phyloP scores from a whole-genome alignment of 2,888 invertebrate genomes.

The Hartigia nigra region DNA sequence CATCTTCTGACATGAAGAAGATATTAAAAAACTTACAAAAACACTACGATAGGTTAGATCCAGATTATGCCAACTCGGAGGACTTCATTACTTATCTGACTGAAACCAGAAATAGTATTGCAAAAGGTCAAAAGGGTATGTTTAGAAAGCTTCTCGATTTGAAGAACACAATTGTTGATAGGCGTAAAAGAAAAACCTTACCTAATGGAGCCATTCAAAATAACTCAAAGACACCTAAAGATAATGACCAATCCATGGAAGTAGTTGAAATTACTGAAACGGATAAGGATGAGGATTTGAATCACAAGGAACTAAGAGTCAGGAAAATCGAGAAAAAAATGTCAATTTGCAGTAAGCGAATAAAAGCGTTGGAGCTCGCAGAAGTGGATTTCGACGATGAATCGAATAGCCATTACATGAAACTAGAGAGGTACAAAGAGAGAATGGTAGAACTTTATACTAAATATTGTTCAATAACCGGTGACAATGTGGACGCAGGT shows the following conservation, averaged over 20 bases:
- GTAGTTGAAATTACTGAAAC: no score
- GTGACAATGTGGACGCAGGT: constrained; percentile 45
- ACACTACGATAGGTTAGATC: constrained; percentile 44
- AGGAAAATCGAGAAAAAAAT: constrained; percentile 50
- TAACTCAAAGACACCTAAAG: no score
- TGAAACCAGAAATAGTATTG: constrained; percentile 37
- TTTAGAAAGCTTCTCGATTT: constrained; percentile 44
- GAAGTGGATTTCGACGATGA: constrained; percentile 83
- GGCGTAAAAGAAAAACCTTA: no score
- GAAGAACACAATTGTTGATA: constrained; percentile 37
- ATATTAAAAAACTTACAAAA: constrained; percentile 50
- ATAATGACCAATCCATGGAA: no score
- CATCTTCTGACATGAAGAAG: constrained; percentile 40
- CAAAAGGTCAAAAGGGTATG: constrained; percentile 25
- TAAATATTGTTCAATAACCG: constrained; percentile 44
- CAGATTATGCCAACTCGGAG: constrained; percentile 35
- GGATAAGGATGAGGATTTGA: no score
- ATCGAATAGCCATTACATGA: constrained; percentile 77
- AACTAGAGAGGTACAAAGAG: constrained; percentile 72
- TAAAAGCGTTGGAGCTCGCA: constrained; percentile 74
- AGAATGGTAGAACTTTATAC: constrained; percentile 48
- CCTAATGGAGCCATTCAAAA: no score
- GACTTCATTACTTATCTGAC: constrained; percentile 42
- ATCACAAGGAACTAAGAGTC: no score
- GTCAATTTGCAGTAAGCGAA: constrained; percentile 73